phyloP scores from a whole-genome alignment of 2,888 invertebrate species.

The Drosophila lacicola region DNA sequence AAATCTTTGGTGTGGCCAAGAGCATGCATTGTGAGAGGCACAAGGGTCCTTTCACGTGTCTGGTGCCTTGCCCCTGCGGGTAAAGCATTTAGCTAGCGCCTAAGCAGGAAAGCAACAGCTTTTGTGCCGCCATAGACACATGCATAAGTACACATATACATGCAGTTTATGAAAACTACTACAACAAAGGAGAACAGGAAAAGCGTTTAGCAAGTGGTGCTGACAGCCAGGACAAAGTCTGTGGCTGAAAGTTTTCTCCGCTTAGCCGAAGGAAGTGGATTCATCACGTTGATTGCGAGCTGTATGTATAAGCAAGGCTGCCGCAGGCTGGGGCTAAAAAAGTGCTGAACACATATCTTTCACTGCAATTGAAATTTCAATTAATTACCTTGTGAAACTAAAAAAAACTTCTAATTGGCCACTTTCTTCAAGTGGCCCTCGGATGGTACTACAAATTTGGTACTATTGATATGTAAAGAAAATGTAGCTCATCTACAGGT shows the following conservation, averaged over 20 bases:
- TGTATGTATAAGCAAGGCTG: constrained; percentile 15
- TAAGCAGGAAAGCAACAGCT: constrained; percentile 78
- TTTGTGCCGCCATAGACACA: constrained; percentile 52
- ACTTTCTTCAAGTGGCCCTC: constrained; percentile 16
- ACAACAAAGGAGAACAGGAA: constrained; percentile 44
- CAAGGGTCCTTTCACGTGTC: constrained; percentile 6
- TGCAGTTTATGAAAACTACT: constrained; percentile 65
- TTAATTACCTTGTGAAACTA: constrained; percentile 56
- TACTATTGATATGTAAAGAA: constrained; percentile 24
- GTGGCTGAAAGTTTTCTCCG: constrained; percentile 49
- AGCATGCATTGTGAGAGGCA: constrained; percentile 28
- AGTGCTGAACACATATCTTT: constrained; percentile 16
- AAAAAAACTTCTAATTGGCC: constrained; percentile 34
- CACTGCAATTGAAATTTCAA: constrained; percentile 66
- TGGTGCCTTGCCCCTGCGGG: constrained; percentile 54
- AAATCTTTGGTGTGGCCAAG: constrained; percentile 44
- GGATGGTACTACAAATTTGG: not conserved
- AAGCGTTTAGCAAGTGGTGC: constrained; percentile 67
- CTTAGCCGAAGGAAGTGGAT: constrained; percentile 44
- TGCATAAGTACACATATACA: constrained; percentile 17
- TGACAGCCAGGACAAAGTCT: constrained; percentile 53
- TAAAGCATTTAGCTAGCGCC: constrained; percentile 70
- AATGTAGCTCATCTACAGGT: constrained; percentile 51
- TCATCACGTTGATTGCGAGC: constrained; percentile 45
- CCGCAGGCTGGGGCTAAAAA: constrained; percentile 11